phyloP scores from a whole-genome alignment of 2,888 invertebrate genomes.

The Agrochola macilenta region DNA sequence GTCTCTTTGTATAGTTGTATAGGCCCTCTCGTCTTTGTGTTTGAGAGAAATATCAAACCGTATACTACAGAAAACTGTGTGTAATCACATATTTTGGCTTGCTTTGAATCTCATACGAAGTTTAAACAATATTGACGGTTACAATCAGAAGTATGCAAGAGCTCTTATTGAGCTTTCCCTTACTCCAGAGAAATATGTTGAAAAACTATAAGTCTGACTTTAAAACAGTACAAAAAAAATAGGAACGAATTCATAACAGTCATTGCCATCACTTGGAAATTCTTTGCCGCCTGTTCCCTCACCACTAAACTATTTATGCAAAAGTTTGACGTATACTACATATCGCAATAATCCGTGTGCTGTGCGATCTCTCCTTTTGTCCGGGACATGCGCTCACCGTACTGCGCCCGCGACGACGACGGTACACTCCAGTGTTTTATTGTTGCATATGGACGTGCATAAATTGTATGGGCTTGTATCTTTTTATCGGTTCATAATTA shows the following conservation, averaged over 20 bases:
- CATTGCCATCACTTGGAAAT: too few species aligned
- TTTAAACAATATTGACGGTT: not conserved
- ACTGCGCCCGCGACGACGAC: constrained; percentile 72
- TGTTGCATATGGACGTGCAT: constrained; percentile 75
- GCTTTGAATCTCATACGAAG: not conserved
- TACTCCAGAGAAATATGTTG: not conserved
- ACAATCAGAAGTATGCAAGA: not conserved
- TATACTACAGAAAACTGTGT: not conserved
- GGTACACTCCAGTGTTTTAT: constrained; percentile 74
- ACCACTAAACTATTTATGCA: not conserved
- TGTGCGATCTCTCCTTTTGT: constrained; percentile 79
- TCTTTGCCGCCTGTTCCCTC: too few species aligned
- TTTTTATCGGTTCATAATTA: constrained; percentile 57
- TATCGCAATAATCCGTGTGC: constrained; percentile 69
- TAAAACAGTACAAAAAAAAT: not conserved
- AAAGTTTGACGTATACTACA: constrained; percentile 58
- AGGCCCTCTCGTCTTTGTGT: too few species aligned
- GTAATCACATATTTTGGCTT: too few species aligned
- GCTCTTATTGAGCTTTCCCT: not conserved
- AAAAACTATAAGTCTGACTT: not conserved
- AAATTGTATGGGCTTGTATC: constrained; percentile 52
- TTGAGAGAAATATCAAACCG: not conserved
- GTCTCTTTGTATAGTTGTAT: not conserved
- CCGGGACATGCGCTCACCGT: constrained; percentile 74
- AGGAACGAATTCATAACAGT: not conserved